Evolutionary conservation across 2,888 invertebrate species (phyloP).

Genomic region (Trichopoda pennipes): DNA sequence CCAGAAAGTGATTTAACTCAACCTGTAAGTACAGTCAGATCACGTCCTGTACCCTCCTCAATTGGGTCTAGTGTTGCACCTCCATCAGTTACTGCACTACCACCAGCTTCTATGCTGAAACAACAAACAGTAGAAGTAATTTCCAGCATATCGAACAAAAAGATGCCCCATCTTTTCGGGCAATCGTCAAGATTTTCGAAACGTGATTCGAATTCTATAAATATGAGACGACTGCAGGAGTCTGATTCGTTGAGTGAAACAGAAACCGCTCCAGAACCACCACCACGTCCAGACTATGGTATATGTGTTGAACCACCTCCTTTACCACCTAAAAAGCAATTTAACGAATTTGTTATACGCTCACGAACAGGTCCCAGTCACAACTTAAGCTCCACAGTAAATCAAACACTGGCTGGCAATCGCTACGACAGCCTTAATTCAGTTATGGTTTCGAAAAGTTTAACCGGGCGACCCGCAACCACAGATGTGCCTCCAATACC

Average conservation of each 20-base stretch:
- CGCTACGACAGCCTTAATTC: conserved; percentile 79
- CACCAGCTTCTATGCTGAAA: conserved; percentile 74
- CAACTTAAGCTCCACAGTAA: conserved; percentile 17
- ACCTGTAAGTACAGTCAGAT: conserved; percentile 71
- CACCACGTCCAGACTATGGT: conserved; percentile 80
- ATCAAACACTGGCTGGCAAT: conserved; percentile 61
- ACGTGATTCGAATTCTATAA: conserved; percentile 79
- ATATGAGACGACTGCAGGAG: conserved; percentile 81
- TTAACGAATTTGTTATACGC: conserved; percentile 83
- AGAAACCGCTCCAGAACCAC: conserved; percentile 80
- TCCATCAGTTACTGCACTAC: conserved; percentile 6
- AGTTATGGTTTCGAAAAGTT: conserved; percentile 36
- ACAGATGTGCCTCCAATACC: conserved; percentile 83
- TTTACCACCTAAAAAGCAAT: conserved; percentile 87
- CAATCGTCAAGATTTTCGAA: conserved; percentile 80
- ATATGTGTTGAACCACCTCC: conserved; percentile 86
- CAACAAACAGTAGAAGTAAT: conserved; percentile 81
- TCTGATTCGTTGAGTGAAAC: conserved; percentile 81
- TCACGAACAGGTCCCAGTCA: conserved; percentile 72
- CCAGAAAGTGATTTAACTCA: conserved; percentile 82
- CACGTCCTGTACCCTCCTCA: conserved; percentile 71
- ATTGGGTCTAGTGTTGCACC: conserved; percentile 9
- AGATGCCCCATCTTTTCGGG: conserved; percentile 81
- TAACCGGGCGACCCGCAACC: conserved; percentile 28
- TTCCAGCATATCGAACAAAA: conserved; percentile 80